phyloP scores from a whole-genome alignment of 2,888 invertebrate genomes.

The Latrodectus elegans region DNA sequence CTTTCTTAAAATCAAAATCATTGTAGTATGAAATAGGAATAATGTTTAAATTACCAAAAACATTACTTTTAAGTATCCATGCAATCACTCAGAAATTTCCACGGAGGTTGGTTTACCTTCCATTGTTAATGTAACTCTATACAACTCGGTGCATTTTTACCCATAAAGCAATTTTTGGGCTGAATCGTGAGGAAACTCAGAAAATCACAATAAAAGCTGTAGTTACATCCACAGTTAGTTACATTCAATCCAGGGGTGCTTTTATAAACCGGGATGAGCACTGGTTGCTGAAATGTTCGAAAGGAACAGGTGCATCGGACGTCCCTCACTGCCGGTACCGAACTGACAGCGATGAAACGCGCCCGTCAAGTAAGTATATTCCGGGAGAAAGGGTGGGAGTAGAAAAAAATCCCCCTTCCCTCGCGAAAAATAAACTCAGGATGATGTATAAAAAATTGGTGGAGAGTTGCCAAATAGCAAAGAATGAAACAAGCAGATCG shows the following conservation, averaged over 20 bases:
- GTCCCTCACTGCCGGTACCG: constrained; percentile 10
- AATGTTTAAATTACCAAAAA: too few species aligned
- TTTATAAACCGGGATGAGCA: constrained; percentile 5
- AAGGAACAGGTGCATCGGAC: constrained; percentile 43
- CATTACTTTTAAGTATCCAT: too few species aligned
- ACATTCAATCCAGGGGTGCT: too few species aligned
- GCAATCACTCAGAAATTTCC: too few species aligned
- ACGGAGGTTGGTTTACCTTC: too few species aligned
- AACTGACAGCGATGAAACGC: constrained; percentile 46
- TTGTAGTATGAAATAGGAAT: too few species aligned
- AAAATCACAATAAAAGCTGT: not conserved
- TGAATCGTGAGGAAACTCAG: too few species aligned
- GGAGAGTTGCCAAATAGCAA: constrained; percentile 58
- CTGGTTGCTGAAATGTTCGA: constrained; percentile 48
- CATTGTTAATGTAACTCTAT: too few species aligned
- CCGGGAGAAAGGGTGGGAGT: not conserved
- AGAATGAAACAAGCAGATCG: constrained; percentile 56
- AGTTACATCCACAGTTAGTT: not conserved
- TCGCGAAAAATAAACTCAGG: not conserved
- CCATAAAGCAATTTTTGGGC: too few species aligned
- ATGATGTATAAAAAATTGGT: constrained; percentile 15
- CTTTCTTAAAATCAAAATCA: too few species aligned
- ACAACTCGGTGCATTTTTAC: too few species aligned
- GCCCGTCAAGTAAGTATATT: constrained; percentile 39
- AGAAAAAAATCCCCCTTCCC: constrained; percentile 23